These are phyloP conservation scores for Drosophila equinoxialis DNA, from an alignment of 1,140 invertebrate genomes.

Conservation along the genomic window DNA sequence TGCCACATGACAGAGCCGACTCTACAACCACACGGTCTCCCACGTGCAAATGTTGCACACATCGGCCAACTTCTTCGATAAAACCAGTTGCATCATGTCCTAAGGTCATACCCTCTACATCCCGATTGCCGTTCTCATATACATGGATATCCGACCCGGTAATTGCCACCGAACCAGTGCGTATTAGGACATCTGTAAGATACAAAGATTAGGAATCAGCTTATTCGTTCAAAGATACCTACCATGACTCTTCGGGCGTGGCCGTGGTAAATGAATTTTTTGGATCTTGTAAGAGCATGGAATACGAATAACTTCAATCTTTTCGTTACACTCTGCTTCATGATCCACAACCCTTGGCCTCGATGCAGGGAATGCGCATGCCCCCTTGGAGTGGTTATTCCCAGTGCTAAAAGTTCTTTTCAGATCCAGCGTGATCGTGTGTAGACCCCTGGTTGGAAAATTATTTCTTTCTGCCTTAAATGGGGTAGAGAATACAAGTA, in stretches of 20 bases:
- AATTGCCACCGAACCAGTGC: conserved; percentile 52
- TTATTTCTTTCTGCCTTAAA: conserved; percentile 54
- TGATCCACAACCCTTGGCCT: background rate
- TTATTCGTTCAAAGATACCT: background rate
- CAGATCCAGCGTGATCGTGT: background rate
- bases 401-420: background rate
- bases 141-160: conserved; percentile 73
- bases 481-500: conserved; percentile 6
- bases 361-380: no score
- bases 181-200: conserved; percentile 63
- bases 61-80: conserved; percentile 57
- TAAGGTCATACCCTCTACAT: conserved; percentile 54
- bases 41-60: conserved; percentile 52
- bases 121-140: conserved; percentile 57
- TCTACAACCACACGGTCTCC: conserved; percentile 74
- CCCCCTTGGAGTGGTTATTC: background rate
- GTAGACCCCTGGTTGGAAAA: background rate
- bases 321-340: background rate
- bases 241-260: conserved; percentile 54
- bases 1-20: conserved; percentile 68
- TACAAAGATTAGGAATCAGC: background rate
- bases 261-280: conserved; percentile 16
- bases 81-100: conserved; percentile 73
- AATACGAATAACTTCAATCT: conserved; percentile 39
- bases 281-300: conserved; percentile 42